Percentiles rank a stretch among this genome's conserved stretches.
phyloP scores from a whole-genome alignment of 2,888 invertebrate species.

The Drosophila austrosaltans region DNA sequence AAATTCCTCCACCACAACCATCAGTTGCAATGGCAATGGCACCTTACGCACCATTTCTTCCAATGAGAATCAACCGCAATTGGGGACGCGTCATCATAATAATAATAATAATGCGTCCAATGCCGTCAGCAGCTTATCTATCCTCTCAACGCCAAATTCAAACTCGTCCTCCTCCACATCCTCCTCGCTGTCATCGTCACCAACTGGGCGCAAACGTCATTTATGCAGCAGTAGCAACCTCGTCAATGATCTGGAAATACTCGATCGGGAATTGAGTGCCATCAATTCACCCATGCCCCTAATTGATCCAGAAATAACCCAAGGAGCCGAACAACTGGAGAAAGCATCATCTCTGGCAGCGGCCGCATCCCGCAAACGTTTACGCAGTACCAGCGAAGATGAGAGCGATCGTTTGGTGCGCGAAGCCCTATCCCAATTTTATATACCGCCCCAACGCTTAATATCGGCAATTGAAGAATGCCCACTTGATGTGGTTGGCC shows the following conservation, averaged over 20 bases:
- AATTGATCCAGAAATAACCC: conserved; percentile 83
- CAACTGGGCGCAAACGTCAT: conserved; percentile 72
- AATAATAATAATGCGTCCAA: conserved; percentile 11
- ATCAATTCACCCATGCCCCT: conserved; percentile 84
- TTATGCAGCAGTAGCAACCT: conserved; percentile 79
- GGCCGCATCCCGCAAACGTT: conserved; percentile 82
- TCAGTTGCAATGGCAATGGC: conserved; percentile 23
- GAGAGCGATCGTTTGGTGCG: conserved; percentile 88
- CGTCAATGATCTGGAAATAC: conserved; percentile 83
- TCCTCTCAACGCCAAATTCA: conserved; percentile 4
- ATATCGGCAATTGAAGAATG: conserved; percentile 88
- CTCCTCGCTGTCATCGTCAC: conserved; percentile 24
- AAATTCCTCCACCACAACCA: conserved; percentile 39
- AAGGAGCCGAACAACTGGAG: conserved; percentile 83
- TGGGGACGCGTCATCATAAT: conserved; percentile 44
- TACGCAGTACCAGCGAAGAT: conserved; percentile 84
- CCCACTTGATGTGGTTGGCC: conserved; percentile 79
- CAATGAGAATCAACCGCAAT: conserved; percentile 68
- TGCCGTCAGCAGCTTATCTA: background rate
- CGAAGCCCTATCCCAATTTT: conserved; percentile 89
- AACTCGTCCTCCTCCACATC: conserved; percentile 16
- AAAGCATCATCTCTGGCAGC: conserved; percentile 80
- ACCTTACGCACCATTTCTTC: conserved; percentile 63
- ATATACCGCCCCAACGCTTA: conserved; percentile 88
- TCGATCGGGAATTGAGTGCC: conserved; percentile 83